These are phyloP conservation scores for Delia radicum DNA, from an alignment of 1,140 invertebrate species.

Conservation along the genomic window DNA sequence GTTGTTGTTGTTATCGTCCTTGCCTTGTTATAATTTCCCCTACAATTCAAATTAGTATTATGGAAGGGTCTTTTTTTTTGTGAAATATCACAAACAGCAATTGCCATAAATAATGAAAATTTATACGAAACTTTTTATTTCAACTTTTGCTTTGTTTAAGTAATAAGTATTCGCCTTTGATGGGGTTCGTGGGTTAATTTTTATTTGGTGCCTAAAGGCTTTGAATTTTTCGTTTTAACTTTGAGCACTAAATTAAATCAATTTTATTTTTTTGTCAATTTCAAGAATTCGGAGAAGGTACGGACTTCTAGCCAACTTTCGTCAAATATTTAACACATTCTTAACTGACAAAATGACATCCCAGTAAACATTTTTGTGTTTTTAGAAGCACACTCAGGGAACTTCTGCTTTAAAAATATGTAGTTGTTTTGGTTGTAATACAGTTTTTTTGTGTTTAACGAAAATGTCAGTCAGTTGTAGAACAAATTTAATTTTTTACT, in stretches of 20 bases:
- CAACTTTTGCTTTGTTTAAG: background rate
- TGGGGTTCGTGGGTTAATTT: background rate
- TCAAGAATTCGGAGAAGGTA: too few species aligned
- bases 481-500: too few species aligned
- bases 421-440: too few species aligned
- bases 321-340: too few species aligned
- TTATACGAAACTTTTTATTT: constrained; percentile 38
- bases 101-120: constrained; percentile 56
- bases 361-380: too few species aligned
- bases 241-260: background rate
- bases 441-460: too few species aligned
- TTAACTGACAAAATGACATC: too few species aligned
- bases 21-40: constrained; percentile 6
- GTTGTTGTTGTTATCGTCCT: background rate
- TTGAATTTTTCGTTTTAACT: background rate
- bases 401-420: too few species aligned
- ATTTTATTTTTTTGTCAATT: too few species aligned
- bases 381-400: too few species aligned
- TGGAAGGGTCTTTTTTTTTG: constrained; percentile 31
- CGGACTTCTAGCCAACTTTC: too few species aligned
- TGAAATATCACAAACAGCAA: constrained; percentile 56
- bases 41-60: background rate
- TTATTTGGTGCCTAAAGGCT: background rate
- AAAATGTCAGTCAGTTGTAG: too few species aligned
- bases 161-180: background rate